These are phyloP conservation scores for Dryobotodes eremita DNA, from an alignment of 2,888 invertebrate genomes.

Conservation along the genomic window DNA sequence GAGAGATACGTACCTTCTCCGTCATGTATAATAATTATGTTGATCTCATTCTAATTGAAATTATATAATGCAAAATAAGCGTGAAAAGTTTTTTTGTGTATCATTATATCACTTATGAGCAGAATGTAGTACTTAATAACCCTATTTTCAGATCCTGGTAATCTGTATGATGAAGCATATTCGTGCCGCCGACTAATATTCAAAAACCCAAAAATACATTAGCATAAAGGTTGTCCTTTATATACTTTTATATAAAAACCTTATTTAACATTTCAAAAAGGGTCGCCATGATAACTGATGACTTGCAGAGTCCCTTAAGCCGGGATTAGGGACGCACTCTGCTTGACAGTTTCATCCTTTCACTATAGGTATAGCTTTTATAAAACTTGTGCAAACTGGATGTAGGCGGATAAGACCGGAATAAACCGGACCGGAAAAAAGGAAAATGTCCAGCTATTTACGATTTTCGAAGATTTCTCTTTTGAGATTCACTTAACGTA, in stretches of 20 bases:
- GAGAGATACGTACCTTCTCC: no score
- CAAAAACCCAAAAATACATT: constrained; percentile 56
- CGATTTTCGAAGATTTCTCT: constrained; percentile 22
- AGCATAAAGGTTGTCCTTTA: constrained; percentile 58
- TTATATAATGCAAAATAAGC: no score
- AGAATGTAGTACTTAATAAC: constrained; percentile 4
- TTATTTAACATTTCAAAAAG: constrained; percentile 63
- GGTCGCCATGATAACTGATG: constrained; percentile 61
- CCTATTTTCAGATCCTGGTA: constrained; percentile 14
- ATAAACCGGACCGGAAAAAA: constrained; percentile 23
- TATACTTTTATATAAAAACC: constrained; percentile 52
- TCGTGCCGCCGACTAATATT: constrained; percentile 31
- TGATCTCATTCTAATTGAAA: no score
- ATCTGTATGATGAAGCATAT: constrained; percentile 50
- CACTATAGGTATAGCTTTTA: constrained; percentile 60
- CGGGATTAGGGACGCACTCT: constrained; percentile 66
- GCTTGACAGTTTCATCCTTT: constrained; percentile 69
- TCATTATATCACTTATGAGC: not conserved
- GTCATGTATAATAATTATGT: no score
- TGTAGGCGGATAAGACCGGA: constrained; percentile 34
- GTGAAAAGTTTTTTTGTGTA: not conserved
- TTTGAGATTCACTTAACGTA: constrained; percentile 23
- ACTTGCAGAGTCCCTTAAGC: constrained; percentile 65
- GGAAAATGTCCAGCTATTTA: constrained; percentile 29
- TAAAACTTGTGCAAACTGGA: constrained; percentile 65